Base-by-base conservation (phyloP, 2,888 invertebrate species). In the Leptura quadrifasciata region DNA sequence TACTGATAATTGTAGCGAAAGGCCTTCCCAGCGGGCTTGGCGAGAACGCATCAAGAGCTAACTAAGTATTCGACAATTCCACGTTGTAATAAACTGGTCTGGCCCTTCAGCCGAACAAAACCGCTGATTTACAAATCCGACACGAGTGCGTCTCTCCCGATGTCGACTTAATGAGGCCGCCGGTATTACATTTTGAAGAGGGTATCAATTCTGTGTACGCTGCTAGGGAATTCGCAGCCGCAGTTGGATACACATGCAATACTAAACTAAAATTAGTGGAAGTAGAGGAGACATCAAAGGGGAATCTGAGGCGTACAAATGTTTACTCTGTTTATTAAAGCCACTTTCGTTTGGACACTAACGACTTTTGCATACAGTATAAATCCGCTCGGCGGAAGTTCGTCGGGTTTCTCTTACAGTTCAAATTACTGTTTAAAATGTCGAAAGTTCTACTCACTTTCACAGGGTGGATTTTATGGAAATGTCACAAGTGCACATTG, bases 101-200 rank as follows among this genome's bases (percentile, higher is more conserved):
- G n/a, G 47, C 4, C 47, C 47, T 47, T n/a, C 47, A 47, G 47
- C n/a, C 3, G 47, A 47, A 47, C 47, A 47, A 47, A 47, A 47
- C 47, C 47, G 47, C 47, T 47, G 47, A 47, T 47, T 47, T 47
- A 47, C 47, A 47, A 47, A 47, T 47, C 4, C 47, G 4, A 3
- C n/a, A 47, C n/a, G n/a, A 47, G 47, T 47, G n/a, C 47, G 47
- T n/a, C n/a, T 47, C n/a, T 47, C 47, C n/a, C 47, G 47, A 47
- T 47, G 47, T 47, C 47, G 47, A n/a, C 15, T 6, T 47, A 47
- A 47, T 47, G 47, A 47, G 47, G 47, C n/a, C 17, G 47, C 47
- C 15, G 47, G 47, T 47, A 47, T 47, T 47, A 47, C 47, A 47
- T 47, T n/a, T 47, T 47, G 47, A 47, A 47, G 47, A 47, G 47